These are phyloP conservation scores for Cassiopea xamachana DNA, from an alignment of 30 jellyfish, hydroid and myxozoan genomes.

Conservation along the genomic window DNA sequence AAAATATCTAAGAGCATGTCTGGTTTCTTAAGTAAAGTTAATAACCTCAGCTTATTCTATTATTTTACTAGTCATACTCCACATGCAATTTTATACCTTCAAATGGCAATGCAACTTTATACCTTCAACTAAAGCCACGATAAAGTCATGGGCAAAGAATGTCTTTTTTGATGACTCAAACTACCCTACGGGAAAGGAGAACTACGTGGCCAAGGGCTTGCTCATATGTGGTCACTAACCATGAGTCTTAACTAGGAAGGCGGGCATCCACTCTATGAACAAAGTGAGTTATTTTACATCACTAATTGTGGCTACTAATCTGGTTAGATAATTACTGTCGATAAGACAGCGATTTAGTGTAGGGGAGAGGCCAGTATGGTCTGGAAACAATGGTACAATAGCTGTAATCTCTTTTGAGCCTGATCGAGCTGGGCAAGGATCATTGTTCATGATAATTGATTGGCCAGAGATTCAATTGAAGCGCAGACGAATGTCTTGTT, in stretches of 20 bases:
- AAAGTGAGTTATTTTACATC: constrained; percentile 73
- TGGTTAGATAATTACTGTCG: constrained; percentile 67
- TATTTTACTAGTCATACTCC: too few relatives aligned
- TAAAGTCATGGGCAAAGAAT: too few relatives aligned
- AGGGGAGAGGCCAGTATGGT: constrained; percentile 59
- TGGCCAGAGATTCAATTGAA: constrained; percentile 58
- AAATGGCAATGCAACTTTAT: too few relatives aligned
- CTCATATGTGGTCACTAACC: constrained; percentile 21
- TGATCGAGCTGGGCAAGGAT: constrained; percentile 54
- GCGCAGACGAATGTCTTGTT: constrained; percentile 66
- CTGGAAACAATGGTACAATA: constrained; percentile 33
- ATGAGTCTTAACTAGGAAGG: constrained; percentile 44
- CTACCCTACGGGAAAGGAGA: background rate
- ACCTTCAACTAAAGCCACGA: too few relatives aligned
- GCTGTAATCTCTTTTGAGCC: constrained; percentile 53
- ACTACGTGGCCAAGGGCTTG: constrained; percentile 32
- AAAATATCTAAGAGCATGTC: too few relatives aligned
- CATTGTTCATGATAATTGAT: constrained; percentile 62
- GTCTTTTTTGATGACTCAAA: background rate
- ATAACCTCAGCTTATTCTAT: too few relatives aligned
- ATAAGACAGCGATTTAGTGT: constrained; percentile 53
- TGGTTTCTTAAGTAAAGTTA: too few relatives aligned
- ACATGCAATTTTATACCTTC: too few relatives aligned
- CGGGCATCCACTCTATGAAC: constrained; percentile 65
- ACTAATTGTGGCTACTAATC: constrained; percentile 85